These are phyloP conservation scores for Megaleporinus macrocephalus DNA, from an alignment of 2,113 vertebrate genomes.

Conservation along the genomic window DNA sequence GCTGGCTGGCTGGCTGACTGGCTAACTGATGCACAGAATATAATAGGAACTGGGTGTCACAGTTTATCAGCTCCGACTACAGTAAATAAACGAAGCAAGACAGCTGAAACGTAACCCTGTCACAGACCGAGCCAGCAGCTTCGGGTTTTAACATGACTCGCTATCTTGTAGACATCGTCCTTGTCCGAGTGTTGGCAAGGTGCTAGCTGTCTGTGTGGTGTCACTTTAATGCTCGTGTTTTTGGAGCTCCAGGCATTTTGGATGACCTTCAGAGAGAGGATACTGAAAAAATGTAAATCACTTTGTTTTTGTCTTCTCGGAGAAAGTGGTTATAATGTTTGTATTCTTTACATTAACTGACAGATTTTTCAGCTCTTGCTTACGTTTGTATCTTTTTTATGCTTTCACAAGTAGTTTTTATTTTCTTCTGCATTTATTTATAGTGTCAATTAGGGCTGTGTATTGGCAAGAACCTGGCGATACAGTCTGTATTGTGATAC, in stretches of 20 bases:
- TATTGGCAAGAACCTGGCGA: no score
- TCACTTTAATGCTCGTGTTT: background rate
- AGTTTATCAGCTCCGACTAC: conserved; percentile 14
- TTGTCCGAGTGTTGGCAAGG: background rate
- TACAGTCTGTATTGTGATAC: no score
- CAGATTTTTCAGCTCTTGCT: no score
- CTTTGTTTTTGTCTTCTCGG: background rate
- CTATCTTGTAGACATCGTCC: background rate
- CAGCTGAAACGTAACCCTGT: background rate
- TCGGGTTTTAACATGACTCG: background rate
- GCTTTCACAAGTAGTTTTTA: no score
- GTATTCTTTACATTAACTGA: no score
- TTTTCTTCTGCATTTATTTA: no score
- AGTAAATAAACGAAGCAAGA: conserved; percentile 34
- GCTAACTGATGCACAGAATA: conserved; percentile 33
- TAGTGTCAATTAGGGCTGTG: no score
- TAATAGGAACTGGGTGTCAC: conserved; percentile 11
- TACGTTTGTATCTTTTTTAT: no score
- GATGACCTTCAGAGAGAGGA: conserved; percentile 3
- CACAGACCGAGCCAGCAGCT: background rate
- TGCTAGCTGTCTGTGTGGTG: background rate
- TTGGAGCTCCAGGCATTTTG: background rate
- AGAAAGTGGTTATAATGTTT: background rate
- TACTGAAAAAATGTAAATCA: conserved; percentile 6
- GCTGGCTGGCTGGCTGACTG: background rate